Evolutionary conservation across 2,888 invertebrate genomes (phyloP), one percentile per base, ranked within the genome.

Genomic region (Linyphia triangularis): DNA sequence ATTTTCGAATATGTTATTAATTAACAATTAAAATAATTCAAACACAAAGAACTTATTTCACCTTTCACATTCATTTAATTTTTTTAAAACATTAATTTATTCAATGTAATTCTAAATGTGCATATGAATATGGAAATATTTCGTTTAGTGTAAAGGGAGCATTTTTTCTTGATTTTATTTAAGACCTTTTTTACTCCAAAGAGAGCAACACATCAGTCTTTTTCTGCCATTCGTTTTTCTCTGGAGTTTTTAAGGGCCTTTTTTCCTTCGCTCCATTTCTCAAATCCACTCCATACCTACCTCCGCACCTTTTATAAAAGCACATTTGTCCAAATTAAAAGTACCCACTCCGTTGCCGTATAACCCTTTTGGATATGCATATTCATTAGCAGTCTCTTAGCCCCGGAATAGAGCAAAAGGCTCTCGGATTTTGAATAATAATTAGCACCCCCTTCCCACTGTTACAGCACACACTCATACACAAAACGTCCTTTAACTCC

Each of bases 311-410:
- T 65, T 85, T n/a, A 79, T 19, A 57, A 40, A 30, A 51, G 59
- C 37, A 65, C 86, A 86, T 86, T 86, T 69, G 79, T 86, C 72
- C 81, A 79, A 86, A 86, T 81, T 86, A 82, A 88, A 88, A 82
- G 82, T 57, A 19, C 88, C 33, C 75, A 37, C 63, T 67, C 51
- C 78, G 5, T 24, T 37, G 19, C 59, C 13, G 33, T 24, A 40
- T 69, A 77, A 77, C 88, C 88, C 88, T 88, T 88, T 81, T 26
- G 33, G 69, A 88, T 59, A 88, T 88, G 88, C 88, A 88, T 88
- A 88, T 88, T 82, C 88, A 88, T 88, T 88, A 88, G 73, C 33
- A 59, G 69, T 59, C 77, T 61, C 69, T 43, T 37, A 37, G 40
- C 40, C 24, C 30, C n/a, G 51, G 67, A 65, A 77, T 69, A 77